A percentile compares a stretch with the other conserved stretches of the same genome.
Conservation (phyloP, 2,888 invertebrate species). For the Scaeva pyrastri region DNA sequence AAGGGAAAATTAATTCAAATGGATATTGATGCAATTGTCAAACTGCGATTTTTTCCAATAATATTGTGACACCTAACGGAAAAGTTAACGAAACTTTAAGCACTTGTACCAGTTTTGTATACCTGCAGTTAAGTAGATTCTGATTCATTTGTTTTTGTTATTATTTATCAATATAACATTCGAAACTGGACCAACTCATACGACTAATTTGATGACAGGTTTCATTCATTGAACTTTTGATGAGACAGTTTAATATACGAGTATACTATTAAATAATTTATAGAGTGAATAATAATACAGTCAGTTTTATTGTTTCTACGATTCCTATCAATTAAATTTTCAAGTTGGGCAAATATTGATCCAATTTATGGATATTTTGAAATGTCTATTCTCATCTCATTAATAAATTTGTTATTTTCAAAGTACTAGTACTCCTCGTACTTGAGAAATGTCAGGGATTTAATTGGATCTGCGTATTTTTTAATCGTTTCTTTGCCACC, state of each 20-base stretch:
- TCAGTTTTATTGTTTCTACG: constrained; percentile 35
- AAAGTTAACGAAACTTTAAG: too few relatives aligned
- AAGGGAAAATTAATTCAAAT: too few relatives aligned
- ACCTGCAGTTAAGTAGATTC: too few relatives aligned
- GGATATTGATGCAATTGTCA: too few relatives aligned
- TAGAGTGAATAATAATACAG: constrained; percentile 30
- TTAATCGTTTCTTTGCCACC: constrained; percentile 15
- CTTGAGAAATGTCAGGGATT: background rate
- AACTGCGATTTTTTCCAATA: too few relatives aligned
- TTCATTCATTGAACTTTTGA: constrained; percentile 7
- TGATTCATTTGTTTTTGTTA: too few relatives aligned
- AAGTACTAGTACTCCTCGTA: too few relatives aligned
- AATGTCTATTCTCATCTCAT: background rate
- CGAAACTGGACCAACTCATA: background rate
- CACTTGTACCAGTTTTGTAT: too few relatives aligned
- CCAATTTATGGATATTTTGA: background rate
- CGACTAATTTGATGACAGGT: background rate
- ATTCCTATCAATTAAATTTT: constrained; percentile 36
- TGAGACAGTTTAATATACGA: constrained; percentile 8
- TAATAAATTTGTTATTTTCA: constrained; percentile 14
- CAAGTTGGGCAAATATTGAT: constrained; percentile 18
- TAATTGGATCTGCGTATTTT: constrained; percentile 24
- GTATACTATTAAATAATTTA: background rate
- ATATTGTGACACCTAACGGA: too few relatives aligned
- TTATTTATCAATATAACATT: too few relatives aligned